Evolutionary conservation across 53 echinoderm and acorn worm species (phyloP).

Genomic region (Mesocentrotus franciscanus): DNA sequence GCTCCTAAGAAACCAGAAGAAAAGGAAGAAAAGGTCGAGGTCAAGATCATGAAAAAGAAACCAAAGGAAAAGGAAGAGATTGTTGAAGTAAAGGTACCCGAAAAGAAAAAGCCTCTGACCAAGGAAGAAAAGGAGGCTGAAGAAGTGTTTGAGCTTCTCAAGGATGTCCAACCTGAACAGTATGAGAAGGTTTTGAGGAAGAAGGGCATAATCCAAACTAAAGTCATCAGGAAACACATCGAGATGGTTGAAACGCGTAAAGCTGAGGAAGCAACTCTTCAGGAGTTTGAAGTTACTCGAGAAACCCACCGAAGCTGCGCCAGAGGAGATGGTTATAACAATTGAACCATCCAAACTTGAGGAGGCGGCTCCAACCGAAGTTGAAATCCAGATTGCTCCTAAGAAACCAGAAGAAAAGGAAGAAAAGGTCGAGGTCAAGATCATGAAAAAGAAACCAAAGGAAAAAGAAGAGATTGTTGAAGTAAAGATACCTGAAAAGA

Average conservation of each 20-base stretch:
- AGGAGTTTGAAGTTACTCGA: neutral
- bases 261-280: slow-evolving; percentile 58
- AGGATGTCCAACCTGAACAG: slow-evolving; percentile 71
- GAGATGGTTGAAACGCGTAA: slow-evolving; percentile 68
- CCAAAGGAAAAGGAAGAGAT: neutral
- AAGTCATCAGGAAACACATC: slow-evolving; percentile 59
- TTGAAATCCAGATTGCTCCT: too few relatives aligned
- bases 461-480: too few relatives aligned
- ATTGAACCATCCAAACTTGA: neutral
- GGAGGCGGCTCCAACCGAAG: too few relatives aligned
- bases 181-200: slow-evolving; percentile 74
- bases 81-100: neutral
- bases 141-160: slow-evolving; percentile 76
- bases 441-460: too few relatives aligned
- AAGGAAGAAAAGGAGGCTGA: slow-evolving; percentile 54
- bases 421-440: too few relatives aligned
- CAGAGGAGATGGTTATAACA: neutral
- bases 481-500: too few relatives aligned
- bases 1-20: slow-evolving; percentile 12
- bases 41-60: neutral
- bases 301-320: neutral
- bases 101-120: neutral
- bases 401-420: neutral
- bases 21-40: neutral
- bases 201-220: neutral